Evolutionary conservation across 1,140 invertebrate genomes (phyloP).

Genomic region (Zaprionus capensis): DNA sequence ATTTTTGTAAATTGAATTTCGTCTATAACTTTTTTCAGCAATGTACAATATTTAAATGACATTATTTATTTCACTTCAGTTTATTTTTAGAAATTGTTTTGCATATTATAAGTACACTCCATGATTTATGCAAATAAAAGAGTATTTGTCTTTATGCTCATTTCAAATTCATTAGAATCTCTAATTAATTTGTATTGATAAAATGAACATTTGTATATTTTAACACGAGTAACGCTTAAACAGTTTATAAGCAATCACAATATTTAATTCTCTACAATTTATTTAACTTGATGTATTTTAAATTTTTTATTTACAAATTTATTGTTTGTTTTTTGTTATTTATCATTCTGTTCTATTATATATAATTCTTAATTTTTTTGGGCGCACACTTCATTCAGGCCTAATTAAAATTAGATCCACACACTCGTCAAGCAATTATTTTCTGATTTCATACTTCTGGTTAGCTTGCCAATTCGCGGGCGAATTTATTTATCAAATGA

Average conservation of each 20-base stretch:
- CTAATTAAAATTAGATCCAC: conserved; percentile 37
- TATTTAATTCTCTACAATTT: background rate
- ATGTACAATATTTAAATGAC: too few relatives aligned
- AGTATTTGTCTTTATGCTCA: background rate
- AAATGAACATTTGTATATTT: background rate
- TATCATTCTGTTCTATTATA: background rate
- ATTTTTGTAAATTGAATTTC: too few relatives aligned
- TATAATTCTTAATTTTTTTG: background rate
- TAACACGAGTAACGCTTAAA: background rate
- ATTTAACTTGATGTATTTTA: background rate
- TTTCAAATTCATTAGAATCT: background rate
- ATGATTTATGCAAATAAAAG: background rate
- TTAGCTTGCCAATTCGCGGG: background rate
- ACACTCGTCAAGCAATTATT: conserved; percentile 10
- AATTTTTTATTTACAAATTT: background rate
- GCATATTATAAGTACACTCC: too few relatives aligned
- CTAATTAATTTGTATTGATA: background rate
- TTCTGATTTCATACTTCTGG: conserved; percentile 7
- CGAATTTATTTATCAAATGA: background rate
- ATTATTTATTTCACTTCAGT: too few relatives aligned
- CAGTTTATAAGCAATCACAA: background rate
- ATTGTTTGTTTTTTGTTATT: background rate
- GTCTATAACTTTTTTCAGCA: too few relatives aligned
- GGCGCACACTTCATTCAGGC: conserved; percentile 3
- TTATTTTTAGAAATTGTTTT: too few relatives aligned